A percentile compares a stretch with the other conserved stretches of the same genome.
phyloP scores from a whole-genome alignment of 2,113 vertebrate genomes.

The Hystrix cristata region DNA sequence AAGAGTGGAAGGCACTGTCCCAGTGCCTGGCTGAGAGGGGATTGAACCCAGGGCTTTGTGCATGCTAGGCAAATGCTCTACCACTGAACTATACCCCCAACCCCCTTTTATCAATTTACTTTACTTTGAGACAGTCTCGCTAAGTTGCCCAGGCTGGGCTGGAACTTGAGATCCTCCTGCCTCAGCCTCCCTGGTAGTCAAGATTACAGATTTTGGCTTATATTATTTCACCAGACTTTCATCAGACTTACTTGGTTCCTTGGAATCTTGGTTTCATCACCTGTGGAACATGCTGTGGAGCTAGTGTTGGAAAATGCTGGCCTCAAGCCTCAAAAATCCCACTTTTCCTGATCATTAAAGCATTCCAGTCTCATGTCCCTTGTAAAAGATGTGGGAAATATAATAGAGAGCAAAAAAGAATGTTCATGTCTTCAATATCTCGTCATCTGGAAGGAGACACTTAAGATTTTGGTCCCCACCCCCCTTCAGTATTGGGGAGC shows the following conservation, averaged over 20 bases:
- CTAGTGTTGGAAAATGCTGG: neutral
- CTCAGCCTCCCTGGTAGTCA: neutral
- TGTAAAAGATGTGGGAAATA: neutral
- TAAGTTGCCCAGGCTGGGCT: neutral
- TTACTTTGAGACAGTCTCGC: neutral
- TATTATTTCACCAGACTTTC: neutral
- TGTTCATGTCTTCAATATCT: neutral
- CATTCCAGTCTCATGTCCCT: accelerated
- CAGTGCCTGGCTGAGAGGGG: conserved; percentile 87
- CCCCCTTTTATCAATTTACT: neutral
- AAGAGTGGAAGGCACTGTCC: conserved; percentile 92
- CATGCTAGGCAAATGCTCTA: neutral
- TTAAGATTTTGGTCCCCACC: neutral
- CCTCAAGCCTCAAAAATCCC: neutral
- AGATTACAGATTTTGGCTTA: neutral
- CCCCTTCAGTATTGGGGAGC: neutral
- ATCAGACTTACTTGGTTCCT: neutral
- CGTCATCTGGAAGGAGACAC: neutral
- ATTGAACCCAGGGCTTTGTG: neutral
- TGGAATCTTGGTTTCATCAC: neutral
- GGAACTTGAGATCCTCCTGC: neutral
- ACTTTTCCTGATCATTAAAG: neutral
- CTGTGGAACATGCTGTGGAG: accelerated
- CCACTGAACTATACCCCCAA: neutral
- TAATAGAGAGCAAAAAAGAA: neutral